Evolutionary conservation across 2,113 vertebrate genomes (phyloP).

Genomic region (Sylvilagus bachmani): DNA sequence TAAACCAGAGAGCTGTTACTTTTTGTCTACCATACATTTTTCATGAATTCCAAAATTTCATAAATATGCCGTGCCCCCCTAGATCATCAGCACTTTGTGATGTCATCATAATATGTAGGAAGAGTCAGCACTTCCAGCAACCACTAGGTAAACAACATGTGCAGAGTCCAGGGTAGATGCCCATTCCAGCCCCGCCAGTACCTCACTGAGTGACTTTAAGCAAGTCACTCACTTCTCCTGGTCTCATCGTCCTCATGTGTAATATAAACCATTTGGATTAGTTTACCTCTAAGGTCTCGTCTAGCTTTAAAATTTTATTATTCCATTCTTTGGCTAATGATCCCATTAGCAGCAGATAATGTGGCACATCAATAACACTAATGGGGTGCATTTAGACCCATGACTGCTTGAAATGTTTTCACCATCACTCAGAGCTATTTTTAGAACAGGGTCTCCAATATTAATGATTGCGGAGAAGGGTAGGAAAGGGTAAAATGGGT

Average conservation of each 20-base stretch:
- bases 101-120: background rate
- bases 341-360: conserved; percentile 67
- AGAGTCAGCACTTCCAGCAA: background rate
- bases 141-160: accelerated
- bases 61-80: background rate
- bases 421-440: conserved; percentile 55
- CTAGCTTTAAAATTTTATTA: conserved; percentile 64
- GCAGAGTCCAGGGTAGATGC: background rate
- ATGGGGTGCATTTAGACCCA: conserved; percentile 57
- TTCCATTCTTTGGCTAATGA: conserved; percentile 71
- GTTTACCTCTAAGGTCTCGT: conserved; percentile 62
- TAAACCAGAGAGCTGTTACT: background rate
- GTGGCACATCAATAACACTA: conserved; percentile 65
- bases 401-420: conserved; percentile 6
- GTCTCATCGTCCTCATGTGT: conserved; percentile 38
- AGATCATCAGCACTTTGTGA: background rate
- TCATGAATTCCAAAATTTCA: background rate
- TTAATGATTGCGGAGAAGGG: background rate
- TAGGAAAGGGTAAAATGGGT: background rate
- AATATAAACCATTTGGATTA: conserved; percentile 32
- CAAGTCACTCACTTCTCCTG: background rate
- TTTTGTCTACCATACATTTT: background rate
- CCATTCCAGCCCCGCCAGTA: background rate
- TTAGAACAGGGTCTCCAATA: conserved; percentile 1
- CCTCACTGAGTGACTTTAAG: background rate